Evolutionary conservation across 2,888 invertebrate species (phyloP), one percentile per base, ranked within the genome.

Genomic region (Microdon myrmicae): DNA sequence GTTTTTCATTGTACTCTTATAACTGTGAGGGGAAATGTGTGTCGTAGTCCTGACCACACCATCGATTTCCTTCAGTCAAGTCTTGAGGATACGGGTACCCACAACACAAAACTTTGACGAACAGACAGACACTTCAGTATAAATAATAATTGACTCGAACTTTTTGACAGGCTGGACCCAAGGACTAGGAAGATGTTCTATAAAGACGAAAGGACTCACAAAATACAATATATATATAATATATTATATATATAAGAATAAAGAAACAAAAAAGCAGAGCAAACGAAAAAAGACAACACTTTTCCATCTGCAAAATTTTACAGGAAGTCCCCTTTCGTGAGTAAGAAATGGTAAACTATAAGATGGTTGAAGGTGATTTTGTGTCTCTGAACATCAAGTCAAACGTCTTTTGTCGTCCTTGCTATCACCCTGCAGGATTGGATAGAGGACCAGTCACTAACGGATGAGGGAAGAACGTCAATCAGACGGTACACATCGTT

Each of bases 91-190:
- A 45, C 23, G 34, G 38, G 38, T 47, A 10, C n/a, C 25, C 32
- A 48, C 32, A 38, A 39, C 45, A 49, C 10, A 22, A 37, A 41
- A 45, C 10, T 45, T 48, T 55, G 48, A 60, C 38, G 43, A 45
- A 53, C 47, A 47, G 45, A 47, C 56, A 51, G 58, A 51, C 47
- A 51, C 45, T 56, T 43, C 64, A 64, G 35, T 53, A 58, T 61
- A 61, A 61, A 61, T 49, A 55, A 61, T 56, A 56, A 58, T 58
- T 64, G 58, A 64, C 51, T 64, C 51, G 47, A 58, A 64, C 45
- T 64, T 64, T 61, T 64, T 64, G 61, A 56, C 56, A 64, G 12
- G 49, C 61, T 61, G 56, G 51, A 56, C 56, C 56, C 51, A 45
- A 47, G 14, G 41, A 17, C 39, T 12, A 47, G 39, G 39, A 51